A percentile compares a stretch with the other conserved stretches of the same genome.
Conservation (phyloP, 2,113 vertebrate species). For the Macquaria australasica region DNA sequence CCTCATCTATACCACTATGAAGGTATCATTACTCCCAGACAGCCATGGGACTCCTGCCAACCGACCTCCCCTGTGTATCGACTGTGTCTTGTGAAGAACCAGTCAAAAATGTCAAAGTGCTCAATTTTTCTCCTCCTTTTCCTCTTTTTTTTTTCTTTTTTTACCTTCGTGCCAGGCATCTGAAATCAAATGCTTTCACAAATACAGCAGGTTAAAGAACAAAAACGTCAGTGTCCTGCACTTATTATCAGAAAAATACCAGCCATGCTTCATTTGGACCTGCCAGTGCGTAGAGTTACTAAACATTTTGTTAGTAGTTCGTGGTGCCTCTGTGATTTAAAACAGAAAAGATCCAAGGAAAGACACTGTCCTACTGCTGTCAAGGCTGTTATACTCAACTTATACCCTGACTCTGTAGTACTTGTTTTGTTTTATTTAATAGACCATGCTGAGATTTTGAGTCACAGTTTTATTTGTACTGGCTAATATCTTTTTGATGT, state of each 20-base stretch:
- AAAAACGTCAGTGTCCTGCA: slow-evolving; percentile 34
- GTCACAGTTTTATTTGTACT: slow-evolving; percentile 56
- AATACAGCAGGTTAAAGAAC: slow-evolving; percentile 34
- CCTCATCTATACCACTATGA: slow-evolving; percentile 29
- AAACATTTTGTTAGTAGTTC: slow-evolving; percentile 9
- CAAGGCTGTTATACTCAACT: slow-evolving; percentile 25
- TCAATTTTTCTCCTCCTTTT: slow-evolving; percentile 29
- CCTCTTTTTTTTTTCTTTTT: neutral
- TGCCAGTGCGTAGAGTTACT: slow-evolving; percentile 8
- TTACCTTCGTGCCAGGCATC: slow-evolving; percentile 34
- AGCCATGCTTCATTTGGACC: slow-evolving; percentile 45
- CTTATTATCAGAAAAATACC: slow-evolving; percentile 43
- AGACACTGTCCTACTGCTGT: slow-evolving; percentile 22
- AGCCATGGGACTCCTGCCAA: slow-evolving; percentile 46
- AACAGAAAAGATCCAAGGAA: slow-evolving; percentile 22
- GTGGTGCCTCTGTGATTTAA: slow-evolving; percentile 44
- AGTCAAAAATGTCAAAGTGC: slow-evolving; percentile 56
- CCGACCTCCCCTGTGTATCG: slow-evolving; percentile 33
- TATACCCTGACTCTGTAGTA: slow-evolving; percentile 22
- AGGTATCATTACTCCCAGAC: slow-evolving; percentile 31
- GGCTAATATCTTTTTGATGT: slow-evolving; percentile 45
- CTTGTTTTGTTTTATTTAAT: slow-evolving; percentile 49
- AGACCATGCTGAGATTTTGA: slow-evolving; percentile 35
- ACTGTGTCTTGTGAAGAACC: slow-evolving; percentile 58
- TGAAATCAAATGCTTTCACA: slow-evolving; percentile 57